A percentile compares a stretch with the other conserved stretches of the same genome.
Conservation (phyloP, 1,140 invertebrate species). For the Meloidogyne chitwoodi region DNA sequence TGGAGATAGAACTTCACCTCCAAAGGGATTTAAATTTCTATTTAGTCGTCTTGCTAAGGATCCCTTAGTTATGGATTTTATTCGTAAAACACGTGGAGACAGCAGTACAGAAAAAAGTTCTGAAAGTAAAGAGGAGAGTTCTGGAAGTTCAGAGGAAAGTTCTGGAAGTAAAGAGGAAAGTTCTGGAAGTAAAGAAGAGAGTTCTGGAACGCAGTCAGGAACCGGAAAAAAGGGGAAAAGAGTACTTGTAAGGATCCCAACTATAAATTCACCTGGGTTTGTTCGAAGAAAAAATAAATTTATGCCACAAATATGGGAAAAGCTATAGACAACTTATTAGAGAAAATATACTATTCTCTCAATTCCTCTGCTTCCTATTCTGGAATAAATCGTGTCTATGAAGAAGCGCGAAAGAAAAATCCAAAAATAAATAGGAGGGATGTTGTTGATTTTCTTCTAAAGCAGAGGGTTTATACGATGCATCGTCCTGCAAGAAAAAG, state of each 20-base stretch:
- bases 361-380: slow-evolving; percentile 9
- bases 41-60: not conserved
- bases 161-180: too few species aligned
- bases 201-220: not conserved
- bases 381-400: not conserved
- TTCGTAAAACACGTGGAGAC: not conserved
- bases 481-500: not conserved
- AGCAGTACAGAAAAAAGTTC: too few species aligned
- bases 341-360: slow-evolving; percentile 17
- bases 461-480: slow-evolving; percentile 26
- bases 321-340: slow-evolving; percentile 2
- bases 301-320: slow-evolving; percentile 10
- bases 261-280: slow-evolving; percentile 9
- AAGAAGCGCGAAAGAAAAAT: slow-evolving; percentile 1
- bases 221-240: not conserved
- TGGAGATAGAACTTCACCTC: too few species aligned
- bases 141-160: too few species aligned
- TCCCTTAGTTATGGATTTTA: not conserved
- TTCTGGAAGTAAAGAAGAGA: too few species aligned
- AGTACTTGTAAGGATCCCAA: not conserved
- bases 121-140: too few species aligned
- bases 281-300: not conserved
- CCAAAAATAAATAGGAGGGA: slow-evolving; percentile 7
- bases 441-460: slow-evolving; percentile 17
- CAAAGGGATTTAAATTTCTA: not conserved